A percentile compares a stretch with the other conserved stretches of the same genome.
phyloP scores from a whole-genome alignment of 2,797 vertebrate species.

The Pelochelys cantorii region DNA sequence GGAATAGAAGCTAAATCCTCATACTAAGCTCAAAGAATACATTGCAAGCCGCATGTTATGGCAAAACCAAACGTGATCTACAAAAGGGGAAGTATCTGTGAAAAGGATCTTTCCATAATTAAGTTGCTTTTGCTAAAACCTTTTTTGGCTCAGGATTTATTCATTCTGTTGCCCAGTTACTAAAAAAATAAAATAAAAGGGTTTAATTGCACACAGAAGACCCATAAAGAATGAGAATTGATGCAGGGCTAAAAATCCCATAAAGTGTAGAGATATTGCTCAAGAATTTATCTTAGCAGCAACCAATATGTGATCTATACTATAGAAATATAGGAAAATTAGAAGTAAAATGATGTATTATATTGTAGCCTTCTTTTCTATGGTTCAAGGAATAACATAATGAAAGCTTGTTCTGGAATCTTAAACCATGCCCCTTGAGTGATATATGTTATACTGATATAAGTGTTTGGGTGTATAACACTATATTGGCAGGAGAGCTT shows the following conservation, averaged over 20 bases:
- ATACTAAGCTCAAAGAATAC: neutral
- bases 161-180: neutral
- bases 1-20: neutral
- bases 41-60: neutral
- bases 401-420: neutral
- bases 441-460: too few species aligned
- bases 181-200: neutral
- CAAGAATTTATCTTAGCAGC: neutral
- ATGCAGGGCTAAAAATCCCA: neutral
- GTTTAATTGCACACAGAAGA: neutral
- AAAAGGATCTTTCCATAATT: neutral
- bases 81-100: neutral
- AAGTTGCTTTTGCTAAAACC: neutral
- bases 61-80: neutral
- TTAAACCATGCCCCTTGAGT: neutral
- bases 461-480: too few species aligned
- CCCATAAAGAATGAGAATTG: neutral
- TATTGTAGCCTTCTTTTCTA: neutral
- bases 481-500: too few species aligned
- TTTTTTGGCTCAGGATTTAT: neutral
- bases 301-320: neutral
- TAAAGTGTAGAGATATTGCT: neutral
- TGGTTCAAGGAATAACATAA: slow-evolving; percentile 27
- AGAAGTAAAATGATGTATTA: neutral
- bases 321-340: neutral